A percentile compares a stretch with the other conserved stretches of the same genome.
Evolutionary conservation across 2,797 vertebrate genomes (phyloP).

Genomic region (Enteromius unitaeniatus): DNA sequence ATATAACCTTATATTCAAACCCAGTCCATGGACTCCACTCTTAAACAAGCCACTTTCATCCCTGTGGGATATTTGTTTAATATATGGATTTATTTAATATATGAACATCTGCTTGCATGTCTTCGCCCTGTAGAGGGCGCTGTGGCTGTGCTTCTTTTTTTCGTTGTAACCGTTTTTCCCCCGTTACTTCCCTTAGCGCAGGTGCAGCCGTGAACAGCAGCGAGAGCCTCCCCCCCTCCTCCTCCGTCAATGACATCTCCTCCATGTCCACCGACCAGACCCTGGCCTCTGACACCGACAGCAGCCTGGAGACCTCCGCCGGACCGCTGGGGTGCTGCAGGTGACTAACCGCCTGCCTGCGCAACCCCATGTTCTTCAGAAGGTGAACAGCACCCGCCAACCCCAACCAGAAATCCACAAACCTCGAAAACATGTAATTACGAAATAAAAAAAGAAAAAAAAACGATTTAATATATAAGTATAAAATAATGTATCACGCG

Average conservation of each 20-base stretch:
- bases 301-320: constrained; percentile 99
- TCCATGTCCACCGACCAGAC: constrained; percentile 99
- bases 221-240: constrained; percentile 98
- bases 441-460: constrained; percentile 33
- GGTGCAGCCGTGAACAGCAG: constrained; percentile 99
- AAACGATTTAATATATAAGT: constrained; percentile 66
- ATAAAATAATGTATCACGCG: constrained; percentile 64
- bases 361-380: constrained; percentile 98
- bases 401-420: constrained; percentile 41
- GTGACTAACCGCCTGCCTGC: constrained; percentile 99
- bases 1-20: not conserved
- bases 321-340: constrained; percentile 99
- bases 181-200: constrained; percentile 98
- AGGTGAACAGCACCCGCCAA: constrained; percentile 81
- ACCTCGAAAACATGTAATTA: constrained; percentile 37
- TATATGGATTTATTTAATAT: no score
- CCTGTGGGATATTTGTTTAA: constrained; percentile 11
- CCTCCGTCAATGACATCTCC: constrained; percentile 99
- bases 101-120: not conserved
- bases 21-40: constrained; percentile 32
- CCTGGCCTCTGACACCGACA: constrained; percentile 99
- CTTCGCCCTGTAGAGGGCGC: not conserved
- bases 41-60: constrained; percentile 12
- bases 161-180: constrained; percentile 88
- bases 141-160: constrained; percentile 56